These are phyloP conservation scores for Drosophila jambulina DNA, from an alignment of 1,140 invertebrate species.

Conservation along the genomic window DNA sequence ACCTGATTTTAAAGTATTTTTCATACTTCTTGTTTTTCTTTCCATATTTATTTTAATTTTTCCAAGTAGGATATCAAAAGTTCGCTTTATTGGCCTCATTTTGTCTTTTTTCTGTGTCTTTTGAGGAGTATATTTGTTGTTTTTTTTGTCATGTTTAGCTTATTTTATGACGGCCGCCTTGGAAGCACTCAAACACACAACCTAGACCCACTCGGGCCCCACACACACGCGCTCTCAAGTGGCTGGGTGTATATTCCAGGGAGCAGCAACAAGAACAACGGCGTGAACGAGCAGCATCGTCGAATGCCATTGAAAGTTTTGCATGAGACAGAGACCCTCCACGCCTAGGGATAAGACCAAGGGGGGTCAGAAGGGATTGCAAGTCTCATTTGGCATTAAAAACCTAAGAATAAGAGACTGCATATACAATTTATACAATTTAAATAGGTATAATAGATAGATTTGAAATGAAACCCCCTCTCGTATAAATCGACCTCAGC, in stretches of 20 bases:
- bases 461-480: neutral
- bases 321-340: constrained; percentile 32
- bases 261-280: constrained; percentile 39
- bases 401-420: neutral
- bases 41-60: neutral
- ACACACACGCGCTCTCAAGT: constrained; percentile 48
- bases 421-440: no score
- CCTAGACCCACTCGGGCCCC: constrained; percentile 6
- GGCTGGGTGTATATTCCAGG: constrained; percentile 32
- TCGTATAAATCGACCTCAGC: neutral
- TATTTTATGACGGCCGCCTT: constrained; percentile 60
- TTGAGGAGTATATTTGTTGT: neutral
- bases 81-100: constrained; percentile 7
- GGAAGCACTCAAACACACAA: constrained; percentile 42
- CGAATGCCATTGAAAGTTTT: constrained; percentile 72
- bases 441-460: neutral
- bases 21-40: neutral
- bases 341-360: neutral
- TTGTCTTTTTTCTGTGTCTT: neutral
- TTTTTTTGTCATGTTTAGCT: constrained; percentile 41
- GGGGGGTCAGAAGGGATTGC: neutral
- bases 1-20: neutral
- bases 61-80: neutral
- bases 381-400: neutral
- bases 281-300: constrained; percentile 30